phyloP scores from a whole-genome alignment of 2,888 invertebrate genomes.

The Lasioglossum zephyrum region DNA sequence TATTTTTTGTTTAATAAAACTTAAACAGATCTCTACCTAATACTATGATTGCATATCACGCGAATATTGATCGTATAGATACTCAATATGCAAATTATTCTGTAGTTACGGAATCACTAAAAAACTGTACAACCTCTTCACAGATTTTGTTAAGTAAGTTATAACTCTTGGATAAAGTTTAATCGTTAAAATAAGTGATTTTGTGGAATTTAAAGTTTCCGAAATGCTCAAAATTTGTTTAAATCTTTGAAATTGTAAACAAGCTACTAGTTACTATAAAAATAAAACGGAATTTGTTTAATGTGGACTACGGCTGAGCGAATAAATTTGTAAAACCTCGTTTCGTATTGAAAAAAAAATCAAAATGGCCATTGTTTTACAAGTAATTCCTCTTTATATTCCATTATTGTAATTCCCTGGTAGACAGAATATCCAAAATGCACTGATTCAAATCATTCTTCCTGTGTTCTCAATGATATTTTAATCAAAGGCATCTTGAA shows the following conservation, averaged over 20 bases:
- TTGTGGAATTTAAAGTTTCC: neutral
- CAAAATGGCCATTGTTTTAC: neutral
- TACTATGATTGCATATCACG: neutral
- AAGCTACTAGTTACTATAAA: neutral
- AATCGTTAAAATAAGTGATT: neutral
- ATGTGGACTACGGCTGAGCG: neutral
- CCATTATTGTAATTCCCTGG: neutral
- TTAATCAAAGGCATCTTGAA: neutral
- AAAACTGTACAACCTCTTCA: neutral
- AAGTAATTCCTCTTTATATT: neutral
- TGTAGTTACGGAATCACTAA: neutral
- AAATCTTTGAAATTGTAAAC: neutral
- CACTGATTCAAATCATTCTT: neutral
- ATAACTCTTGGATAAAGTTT: neutral
- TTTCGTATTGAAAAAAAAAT: neutral
- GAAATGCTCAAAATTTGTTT: neutral
- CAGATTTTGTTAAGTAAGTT: neutral
- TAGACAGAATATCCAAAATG: neutral
- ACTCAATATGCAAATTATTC: neutral
- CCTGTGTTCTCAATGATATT: neutral
- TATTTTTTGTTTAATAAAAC: neutral
- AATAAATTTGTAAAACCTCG: neutral
- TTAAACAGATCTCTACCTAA: neutral
- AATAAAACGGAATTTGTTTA: neutral
- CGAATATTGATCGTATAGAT: neutral